Conservation (phyloP, 2,113 vertebrate species). For the Corythoichthys intestinalis region DNA sequence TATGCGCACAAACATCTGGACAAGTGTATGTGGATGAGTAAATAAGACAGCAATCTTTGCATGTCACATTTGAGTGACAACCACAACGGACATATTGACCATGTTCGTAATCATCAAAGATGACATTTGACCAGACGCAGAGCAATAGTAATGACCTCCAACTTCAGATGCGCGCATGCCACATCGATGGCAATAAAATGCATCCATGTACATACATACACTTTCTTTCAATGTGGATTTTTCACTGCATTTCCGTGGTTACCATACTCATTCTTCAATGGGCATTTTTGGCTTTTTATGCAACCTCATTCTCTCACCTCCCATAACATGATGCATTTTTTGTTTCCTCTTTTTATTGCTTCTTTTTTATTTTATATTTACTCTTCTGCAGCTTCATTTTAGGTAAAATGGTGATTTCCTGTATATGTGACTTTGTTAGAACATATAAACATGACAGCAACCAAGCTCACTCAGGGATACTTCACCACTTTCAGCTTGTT, state of each 20-base stretch:
- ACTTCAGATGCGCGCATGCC: slow-evolving; percentile 15
- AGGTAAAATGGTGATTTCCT: slow-evolving; percentile 1
- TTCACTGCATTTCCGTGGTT: neutral
- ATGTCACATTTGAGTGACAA: slow-evolving; percentile 57
- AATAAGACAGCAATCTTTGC: slow-evolving; percentile 51
- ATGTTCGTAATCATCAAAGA: slow-evolving; percentile 28
- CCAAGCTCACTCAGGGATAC: neutral
- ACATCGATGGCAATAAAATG: slow-evolving; percentile 1
- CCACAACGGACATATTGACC: slow-evolving; percentile 50
- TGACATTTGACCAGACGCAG: slow-evolving; percentile 61
- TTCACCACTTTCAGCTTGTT: slow-evolving; percentile 1
- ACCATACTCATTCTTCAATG: neutral
- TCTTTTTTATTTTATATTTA: neutral
- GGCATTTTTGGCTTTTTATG: neutral
- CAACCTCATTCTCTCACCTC: neutral
- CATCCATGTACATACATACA: neutral
- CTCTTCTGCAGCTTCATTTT: neutral
- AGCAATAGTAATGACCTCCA: slow-evolving; percentile 27
- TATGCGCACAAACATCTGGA: slow-evolving; percentile 15
- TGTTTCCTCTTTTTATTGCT: neutral
- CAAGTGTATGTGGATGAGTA: slow-evolving; percentile 39
- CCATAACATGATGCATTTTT: neutral
- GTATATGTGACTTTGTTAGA: neutral
- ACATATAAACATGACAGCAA: slow-evolving; percentile 5
- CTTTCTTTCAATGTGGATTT: neutral